A percentile compares a stretch with the other conserved stretches of the same genome.
These are phyloP conservation scores for Itoplectis maculator DNA, from an alignment of 2,888 invertebrate species.

Conservation along the genomic window DNA sequence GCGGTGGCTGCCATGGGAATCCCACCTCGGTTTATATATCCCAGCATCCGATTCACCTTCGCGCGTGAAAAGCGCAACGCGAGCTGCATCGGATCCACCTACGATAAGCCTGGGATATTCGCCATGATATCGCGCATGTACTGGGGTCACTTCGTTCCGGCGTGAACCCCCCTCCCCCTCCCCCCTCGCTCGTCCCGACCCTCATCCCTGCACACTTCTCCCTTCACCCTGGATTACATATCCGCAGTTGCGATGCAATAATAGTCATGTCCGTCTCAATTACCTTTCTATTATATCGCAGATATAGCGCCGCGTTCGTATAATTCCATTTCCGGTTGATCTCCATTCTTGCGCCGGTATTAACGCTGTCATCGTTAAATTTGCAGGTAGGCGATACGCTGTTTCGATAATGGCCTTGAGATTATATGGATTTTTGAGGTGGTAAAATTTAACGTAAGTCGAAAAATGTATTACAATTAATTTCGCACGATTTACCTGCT, in stretches of 20 bases:
- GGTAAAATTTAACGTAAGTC: too few relatives aligned
- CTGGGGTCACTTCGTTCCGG: background rate
- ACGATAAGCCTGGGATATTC: background rate
- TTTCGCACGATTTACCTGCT: too few relatives aligned
- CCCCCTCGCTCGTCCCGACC: too few relatives aligned
- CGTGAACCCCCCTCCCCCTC: conserved; percentile 13
- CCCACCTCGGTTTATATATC: conserved; percentile 18
- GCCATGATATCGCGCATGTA: background rate
- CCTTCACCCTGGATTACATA: too few relatives aligned
- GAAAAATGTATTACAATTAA: too few relatives aligned
- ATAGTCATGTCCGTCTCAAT: conserved; percentile 44
- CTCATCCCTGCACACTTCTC: too few relatives aligned
- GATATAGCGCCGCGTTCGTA: conserved; percentile 39
- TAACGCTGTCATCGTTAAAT: background rate
- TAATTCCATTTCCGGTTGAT: conserved; percentile 16
- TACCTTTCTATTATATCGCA: conserved; percentile 21
- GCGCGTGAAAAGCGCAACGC: background rate
- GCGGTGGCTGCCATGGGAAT: too few relatives aligned
- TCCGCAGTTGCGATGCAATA: conserved; percentile 22
- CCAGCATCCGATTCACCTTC: conserved; percentile 13
- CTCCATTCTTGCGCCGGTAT: background rate
- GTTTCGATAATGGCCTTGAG: too few relatives aligned
- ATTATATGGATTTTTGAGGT: too few relatives aligned
- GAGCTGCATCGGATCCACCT: conserved; percentile 2
- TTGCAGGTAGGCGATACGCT: too few relatives aligned